Percentiles rank a stretch among this genome's conserved stretches.
These are phyloP conservation scores for Pollenia griseotomentosa DNA, from an alignment of 2,888 invertebrate species.

Conservation along the genomic window DNA sequence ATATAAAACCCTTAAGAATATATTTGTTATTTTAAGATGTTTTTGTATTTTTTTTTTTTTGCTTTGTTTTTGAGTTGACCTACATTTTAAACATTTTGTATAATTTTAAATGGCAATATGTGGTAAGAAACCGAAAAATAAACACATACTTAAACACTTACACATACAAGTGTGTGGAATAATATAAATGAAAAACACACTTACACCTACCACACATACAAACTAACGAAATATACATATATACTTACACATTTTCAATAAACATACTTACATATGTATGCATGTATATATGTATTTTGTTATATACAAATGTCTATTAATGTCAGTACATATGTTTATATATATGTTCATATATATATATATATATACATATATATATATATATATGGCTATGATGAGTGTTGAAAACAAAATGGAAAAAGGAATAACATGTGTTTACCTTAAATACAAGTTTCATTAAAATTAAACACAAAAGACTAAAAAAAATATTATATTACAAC, in stretches of 20 bases:
- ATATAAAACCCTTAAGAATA: conserved; percentile 17
- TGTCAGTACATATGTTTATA: background rate
- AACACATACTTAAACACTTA: background rate
- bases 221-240: background rate
- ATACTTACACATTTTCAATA: background rate
- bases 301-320: background rate
- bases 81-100: conserved; percentile 28
- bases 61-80: conserved; percentile 40
- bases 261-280: background rate
- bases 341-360: background rate
- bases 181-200: conserved; percentile 44
- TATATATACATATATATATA: background rate
- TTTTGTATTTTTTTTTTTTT: background rate
- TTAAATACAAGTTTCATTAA: conserved; percentile 65
- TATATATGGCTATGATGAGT: background rate
- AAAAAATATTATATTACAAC: conserved; percentile 25
- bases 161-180: conserved; percentile 1
- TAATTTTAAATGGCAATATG: conserved; percentile 42
- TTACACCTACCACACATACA: conserved; percentile 22
- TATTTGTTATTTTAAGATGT: background rate
- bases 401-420: conserved; percentile 42
- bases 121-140: conserved; percentile 37
- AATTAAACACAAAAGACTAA: conserved; percentile 60
- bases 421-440: conserved; percentile 57
- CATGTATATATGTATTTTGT: background rate